phyloP scores from a whole-genome alignment of 1,140 invertebrate species.

The Penaeus indicus region DNA sequence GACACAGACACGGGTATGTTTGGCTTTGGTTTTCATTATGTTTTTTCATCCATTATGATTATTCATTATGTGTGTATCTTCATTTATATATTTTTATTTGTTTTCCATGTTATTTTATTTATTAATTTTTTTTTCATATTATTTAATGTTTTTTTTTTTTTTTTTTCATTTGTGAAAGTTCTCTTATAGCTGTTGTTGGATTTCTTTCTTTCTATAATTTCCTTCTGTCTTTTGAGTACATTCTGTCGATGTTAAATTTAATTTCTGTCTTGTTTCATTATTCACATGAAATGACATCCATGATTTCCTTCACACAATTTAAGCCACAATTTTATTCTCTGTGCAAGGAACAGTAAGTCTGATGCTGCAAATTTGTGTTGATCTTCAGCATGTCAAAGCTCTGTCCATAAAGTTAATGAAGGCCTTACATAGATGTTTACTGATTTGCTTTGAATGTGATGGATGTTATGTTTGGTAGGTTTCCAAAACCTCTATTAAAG shows the following conservation, averaged over 20 bases:
- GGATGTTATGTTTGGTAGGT: conserved; percentile 11
- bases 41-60: background rate
- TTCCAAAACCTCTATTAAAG: conserved; percentile 2
- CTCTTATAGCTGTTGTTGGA: no score
- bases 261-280: no score
- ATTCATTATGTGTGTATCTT: background rate
- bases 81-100: background rate
- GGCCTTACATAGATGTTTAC: background rate
- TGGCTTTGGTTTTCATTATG: background rate
- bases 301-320: no score
- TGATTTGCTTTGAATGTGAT: background rate
- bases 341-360: no score
- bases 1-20: conserved; percentile 35
- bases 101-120: background rate
- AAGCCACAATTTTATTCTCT: no score
- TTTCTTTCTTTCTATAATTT: no score
- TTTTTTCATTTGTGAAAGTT: background rate
- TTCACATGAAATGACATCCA: no score
- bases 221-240: no score
- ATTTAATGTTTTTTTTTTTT: background rate
- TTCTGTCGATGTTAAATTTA: no score
- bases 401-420: no score
- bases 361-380: no score
- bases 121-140: background rate
- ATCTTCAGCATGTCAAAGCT: no score